phyloP scores from a whole-genome alignment of 92 coral and sea anemone genomes.

The Plumapathes pennacea region DNA sequence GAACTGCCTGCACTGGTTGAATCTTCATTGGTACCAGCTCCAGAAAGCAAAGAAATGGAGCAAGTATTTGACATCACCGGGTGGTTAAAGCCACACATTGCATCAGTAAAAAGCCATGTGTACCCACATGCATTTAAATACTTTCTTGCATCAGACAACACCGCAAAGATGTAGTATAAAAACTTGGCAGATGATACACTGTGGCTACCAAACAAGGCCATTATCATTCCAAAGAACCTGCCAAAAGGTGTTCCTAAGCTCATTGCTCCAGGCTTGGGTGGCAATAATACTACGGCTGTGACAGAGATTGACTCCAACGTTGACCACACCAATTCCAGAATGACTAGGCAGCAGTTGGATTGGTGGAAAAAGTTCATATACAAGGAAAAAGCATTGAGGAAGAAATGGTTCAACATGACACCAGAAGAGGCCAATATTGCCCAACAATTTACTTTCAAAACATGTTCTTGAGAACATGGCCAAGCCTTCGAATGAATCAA shows the following conservation, averaged over 20 bases:
- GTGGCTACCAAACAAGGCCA: slow-evolving; percentile 18
- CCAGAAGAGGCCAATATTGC: no score
- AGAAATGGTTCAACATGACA: not conserved
- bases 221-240: not conserved
- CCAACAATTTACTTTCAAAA: no score
- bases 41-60: slow-evolving; percentile 8
- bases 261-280: slow-evolving; percentile 20
- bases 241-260: slow-evolving; percentile 16
- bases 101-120: slow-evolving; percentile 23
- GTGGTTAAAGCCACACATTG: slow-evolving; percentile 21
- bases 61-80: slow-evolving; percentile 12
- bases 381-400: not conserved
- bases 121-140: slow-evolving; percentile 23
- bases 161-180: slow-evolving; percentile 23
- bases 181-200: slow-evolving; percentile 40
- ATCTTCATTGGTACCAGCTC: slow-evolving; percentile 13
- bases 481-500: no score
- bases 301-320: not conserved
- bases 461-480: no score
- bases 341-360: not conserved
- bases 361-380: slow-evolving; percentile 2
- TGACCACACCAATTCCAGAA: not conserved
- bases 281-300: not conserved
- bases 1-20: slow-evolving; percentile 1
- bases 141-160: slow-evolving; percentile 12